These are phyloP conservation scores for Myrmecophaga tridactyla DNA, from an alignment of 2,113 vertebrate species.

Conservation along the genomic window DNA sequence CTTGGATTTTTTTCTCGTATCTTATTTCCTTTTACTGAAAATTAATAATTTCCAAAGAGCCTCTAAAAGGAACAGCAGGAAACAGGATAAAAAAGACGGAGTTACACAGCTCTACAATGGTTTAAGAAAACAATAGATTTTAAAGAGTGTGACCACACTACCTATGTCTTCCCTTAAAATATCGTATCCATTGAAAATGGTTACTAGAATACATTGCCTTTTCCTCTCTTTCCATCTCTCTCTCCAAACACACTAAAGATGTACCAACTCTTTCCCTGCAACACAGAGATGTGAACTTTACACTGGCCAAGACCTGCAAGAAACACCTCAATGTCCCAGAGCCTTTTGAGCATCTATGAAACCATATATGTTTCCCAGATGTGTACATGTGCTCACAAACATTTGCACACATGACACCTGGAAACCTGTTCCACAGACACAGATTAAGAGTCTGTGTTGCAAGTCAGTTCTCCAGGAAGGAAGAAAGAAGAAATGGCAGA, in stretches of 20 bases:
- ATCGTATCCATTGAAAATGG: rapidly evolving
- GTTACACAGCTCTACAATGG: rapidly evolving
- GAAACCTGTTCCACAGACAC: no score
- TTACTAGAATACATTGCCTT: rapidly evolving
- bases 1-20: neutral
- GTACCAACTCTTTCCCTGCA: neutral
- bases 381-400: neutral
- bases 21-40: neutral
- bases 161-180: neutral
- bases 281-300: neutral
- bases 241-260: neutral
- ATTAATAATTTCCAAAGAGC: neutral
- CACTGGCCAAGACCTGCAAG: neutral
- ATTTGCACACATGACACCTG: neutral
- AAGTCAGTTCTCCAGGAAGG: rapidly evolving
- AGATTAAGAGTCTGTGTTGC: neutral
- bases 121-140: neutral
- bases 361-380: rapidly evolving
- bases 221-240: neutral
- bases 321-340: neutral
- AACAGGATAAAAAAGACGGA: rapidly evolving
- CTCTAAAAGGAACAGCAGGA: neutral
- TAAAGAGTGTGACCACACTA: rapidly evolving
- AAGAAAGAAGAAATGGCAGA: neutral
- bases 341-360: neutral